These are phyloP conservation scores for Stenodera caucasica DNA, from an alignment of 2,888 invertebrate species.

Conservation along the genomic window DNA sequence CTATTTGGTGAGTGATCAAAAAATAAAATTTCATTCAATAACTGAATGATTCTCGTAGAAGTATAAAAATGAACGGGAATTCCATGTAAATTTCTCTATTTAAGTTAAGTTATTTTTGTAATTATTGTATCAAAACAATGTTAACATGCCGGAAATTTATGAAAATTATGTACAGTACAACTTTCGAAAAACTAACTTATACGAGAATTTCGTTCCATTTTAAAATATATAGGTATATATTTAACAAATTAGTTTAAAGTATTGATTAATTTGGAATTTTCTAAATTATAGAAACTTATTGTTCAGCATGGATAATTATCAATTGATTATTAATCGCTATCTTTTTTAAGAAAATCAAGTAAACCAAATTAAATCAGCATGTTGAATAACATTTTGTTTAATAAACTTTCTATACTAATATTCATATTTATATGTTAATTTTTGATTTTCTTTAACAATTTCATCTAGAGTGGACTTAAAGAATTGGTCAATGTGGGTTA, in stretches of 20 bases:
- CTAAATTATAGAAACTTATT: conserved; percentile 10
- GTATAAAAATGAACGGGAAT: conserved; percentile 23
- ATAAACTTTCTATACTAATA: conserved; percentile 5
- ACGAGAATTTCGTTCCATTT: background rate
- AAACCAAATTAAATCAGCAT: conserved; percentile 1
- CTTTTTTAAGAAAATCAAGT: background rate
- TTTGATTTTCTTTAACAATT: conserved; percentile 18
- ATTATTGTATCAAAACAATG: background rate
- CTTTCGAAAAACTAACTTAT: background rate
- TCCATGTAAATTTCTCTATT: conserved; percentile 8
- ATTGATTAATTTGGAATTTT: background rate
- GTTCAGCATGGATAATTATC: conserved; percentile 1
- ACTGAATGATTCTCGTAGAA: conserved; percentile 24
- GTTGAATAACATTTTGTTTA: background rate
- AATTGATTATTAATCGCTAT: background rate
- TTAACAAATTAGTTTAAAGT: too few relatives aligned
- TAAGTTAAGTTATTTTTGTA: background rate
- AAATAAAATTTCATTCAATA: conserved; percentile 10
- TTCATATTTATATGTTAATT: conserved; percentile 20
- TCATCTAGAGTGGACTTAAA: conserved; percentile 13
- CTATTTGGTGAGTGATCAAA: conserved; percentile 38
- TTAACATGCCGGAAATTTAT: background rate
- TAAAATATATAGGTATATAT: too few relatives aligned
- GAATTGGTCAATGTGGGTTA: conserved; percentile 30
- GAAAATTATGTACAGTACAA: conserved; percentile 2